Conservation (phyloP, 1,140 invertebrate species). For the Eriocheir sinensis region DNA sequence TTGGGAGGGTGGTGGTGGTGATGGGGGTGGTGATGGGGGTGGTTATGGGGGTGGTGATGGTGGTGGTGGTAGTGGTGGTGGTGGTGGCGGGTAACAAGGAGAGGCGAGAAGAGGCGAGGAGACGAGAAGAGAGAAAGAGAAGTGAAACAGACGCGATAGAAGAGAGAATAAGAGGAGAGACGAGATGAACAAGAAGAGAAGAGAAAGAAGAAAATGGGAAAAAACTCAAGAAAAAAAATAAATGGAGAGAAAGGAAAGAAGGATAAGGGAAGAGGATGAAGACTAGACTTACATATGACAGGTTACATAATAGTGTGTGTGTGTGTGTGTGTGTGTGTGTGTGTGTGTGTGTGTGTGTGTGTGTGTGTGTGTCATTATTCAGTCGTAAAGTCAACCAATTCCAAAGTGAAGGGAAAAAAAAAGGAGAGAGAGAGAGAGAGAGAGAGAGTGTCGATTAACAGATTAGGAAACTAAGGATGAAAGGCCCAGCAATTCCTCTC, state of each 20-base stretch:
- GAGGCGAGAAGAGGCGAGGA: too few species aligned
- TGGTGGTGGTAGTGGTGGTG: background rate
- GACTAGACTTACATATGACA: background rate
- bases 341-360: background rate
- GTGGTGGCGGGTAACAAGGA: too few species aligned
- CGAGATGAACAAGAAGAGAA: background rate
- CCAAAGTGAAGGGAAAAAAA: background rate
- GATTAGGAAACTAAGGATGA: background rate
- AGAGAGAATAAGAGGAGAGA: background rate
- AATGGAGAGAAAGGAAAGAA: background rate
- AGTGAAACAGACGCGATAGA: background rate
- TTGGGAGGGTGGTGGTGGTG: too few species aligned
- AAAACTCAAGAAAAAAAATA: background rate
- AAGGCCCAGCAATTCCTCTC: too few species aligned
- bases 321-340: background rate
- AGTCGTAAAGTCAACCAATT: too few species aligned
- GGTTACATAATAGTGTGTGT: background rate
- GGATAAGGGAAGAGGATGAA: background rate
- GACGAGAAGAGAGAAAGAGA: background rate
- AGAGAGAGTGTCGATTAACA: background rate
- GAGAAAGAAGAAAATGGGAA: background rate
- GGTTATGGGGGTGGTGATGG: too few species aligned
- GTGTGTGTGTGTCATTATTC: background rate
- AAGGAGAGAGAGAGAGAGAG: background rate
- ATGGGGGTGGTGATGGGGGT: too few species aligned